Base-by-base conservation (phyloP, 92 coral and sea anemone species). In the Palythoa heliodiscus region DNA sequence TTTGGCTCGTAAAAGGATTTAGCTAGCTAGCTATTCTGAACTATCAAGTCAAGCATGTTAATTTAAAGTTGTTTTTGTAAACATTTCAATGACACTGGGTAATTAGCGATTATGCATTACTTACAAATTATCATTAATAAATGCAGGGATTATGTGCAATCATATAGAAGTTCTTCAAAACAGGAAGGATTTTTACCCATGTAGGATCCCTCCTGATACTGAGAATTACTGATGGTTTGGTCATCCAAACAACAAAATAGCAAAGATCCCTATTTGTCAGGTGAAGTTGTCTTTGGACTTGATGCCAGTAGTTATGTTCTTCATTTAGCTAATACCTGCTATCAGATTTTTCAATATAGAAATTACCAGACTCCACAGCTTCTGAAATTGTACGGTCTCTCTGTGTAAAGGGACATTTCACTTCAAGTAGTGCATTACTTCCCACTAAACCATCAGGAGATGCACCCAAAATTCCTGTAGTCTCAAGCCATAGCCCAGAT, bases 221-320 rank as follows among this genome's bases (percentile, higher is more conserved):
- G 40, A 86, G 58, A 73, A 89, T 58, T 4, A 70, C 77, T 48
- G 76, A 71, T 72, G 78, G 68, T 70, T 84, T 88, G 53, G 81
- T 84, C 2, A 87, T 89, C 92, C 89, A 89, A 12, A 89, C 92
- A 29, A 86, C 92, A 89, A 89, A 89, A 86, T 76, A 89, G 60
- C 89, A 89, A 57, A 86, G 9, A 14, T 89, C 67, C 79, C 92
- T 86, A 39, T 64, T 53, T 72, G 83, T 85, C 39, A 89, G 47
- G 63, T 71, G 81, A 57, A 89, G 53, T 58, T 86, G 89, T 22
- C 92, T 87, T 75, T 89, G 92, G 22, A 79, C 87, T 76, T 89
- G 85, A 77, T 89, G 92, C 85, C 89, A 86, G 87, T 86, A 89
- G 58, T 54, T 70, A 43, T 79, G 86, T 67, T 58, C 66, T 69